phyloP scores from a whole-genome alignment of 2,888 invertebrate species.

The Nymphalis c-album region DNA sequence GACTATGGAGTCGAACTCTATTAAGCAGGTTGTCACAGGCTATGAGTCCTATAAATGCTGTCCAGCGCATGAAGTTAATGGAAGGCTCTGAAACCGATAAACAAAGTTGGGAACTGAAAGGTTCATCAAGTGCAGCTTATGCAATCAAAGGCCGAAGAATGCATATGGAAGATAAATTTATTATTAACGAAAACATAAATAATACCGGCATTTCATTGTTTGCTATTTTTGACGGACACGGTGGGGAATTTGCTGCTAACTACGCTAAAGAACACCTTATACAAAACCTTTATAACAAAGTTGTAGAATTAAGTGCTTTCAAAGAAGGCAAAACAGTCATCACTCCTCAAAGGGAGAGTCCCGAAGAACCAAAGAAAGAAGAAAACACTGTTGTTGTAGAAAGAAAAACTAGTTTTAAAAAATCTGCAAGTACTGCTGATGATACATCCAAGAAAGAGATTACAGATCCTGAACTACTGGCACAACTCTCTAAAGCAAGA shows the following conservation, averaged over 20 bases:
- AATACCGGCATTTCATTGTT: slow-evolving; percentile 92
- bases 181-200: slow-evolving; percentile 92
- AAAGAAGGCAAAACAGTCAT: slow-evolving; percentile 80
- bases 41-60: slow-evolving; percentile 83
- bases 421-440: slow-evolving; percentile 83
- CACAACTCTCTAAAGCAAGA: slow-evolving; percentile 83
- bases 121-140: slow-evolving; percentile 90
- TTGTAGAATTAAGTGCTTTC: slow-evolving; percentile 86
- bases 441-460: slow-evolving; percentile 82
- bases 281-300: slow-evolving; percentile 88
- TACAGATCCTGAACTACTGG: slow-evolving; percentile 85
- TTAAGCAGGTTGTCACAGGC: slow-evolving; percentile 86
- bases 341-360: slow-evolving; percentile 56
- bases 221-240: slow-evolving; percentile 97
- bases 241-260: slow-evolving; percentile 96
- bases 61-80: slow-evolving; percentile 81
- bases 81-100: slow-evolving; percentile 79
- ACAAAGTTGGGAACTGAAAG: slow-evolving; percentile 88
- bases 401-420: slow-evolving; percentile 85
- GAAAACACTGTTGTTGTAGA: slow-evolving; percentile 67
- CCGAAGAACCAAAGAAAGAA: slow-evolving; percentile 68
- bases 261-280: slow-evolving; percentile 94
- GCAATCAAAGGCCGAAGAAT: slow-evolving; percentile 94
- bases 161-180: slow-evolving; percentile 97
- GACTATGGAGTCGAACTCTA: slow-evolving; percentile 89